A percentile compares a stretch with the other conserved stretches of the same genome.
Conservation (phyloP, 2,113 vertebrate species). For the Theristicus caerulescens region DNA sequence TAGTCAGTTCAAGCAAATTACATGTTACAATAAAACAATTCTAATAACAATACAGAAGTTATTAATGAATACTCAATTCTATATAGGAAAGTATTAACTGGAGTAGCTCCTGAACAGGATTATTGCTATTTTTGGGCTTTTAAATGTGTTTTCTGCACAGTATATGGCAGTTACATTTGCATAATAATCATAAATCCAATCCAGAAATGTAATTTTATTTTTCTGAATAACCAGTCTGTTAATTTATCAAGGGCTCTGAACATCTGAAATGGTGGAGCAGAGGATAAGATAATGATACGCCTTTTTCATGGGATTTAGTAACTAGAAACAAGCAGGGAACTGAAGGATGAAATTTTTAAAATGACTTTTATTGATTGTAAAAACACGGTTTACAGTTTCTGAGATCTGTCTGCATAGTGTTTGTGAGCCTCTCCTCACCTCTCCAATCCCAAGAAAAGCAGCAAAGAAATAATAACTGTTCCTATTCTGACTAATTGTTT, state of each 20-base stretch:
- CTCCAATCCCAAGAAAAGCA: not conserved
- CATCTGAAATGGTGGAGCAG: constrained; percentile 17
- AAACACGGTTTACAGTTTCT: constrained; percentile 10
- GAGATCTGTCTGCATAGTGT: not conserved
- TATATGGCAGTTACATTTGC: constrained; percentile 73
- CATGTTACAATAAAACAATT: constrained; percentile 69
- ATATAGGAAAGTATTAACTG: constrained; percentile 60
- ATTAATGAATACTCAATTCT: constrained; percentile 70
- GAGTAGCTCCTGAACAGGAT: constrained; percentile 64
- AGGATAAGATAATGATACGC: constrained; percentile 27
- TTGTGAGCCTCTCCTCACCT: not conserved
- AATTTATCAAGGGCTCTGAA: constrained; percentile 35
- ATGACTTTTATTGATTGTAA: not conserved
- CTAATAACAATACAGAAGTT: constrained; percentile 66
- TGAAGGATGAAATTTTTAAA: constrained; percentile 2
- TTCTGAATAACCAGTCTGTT: constrained; percentile 61
- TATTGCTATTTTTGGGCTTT: constrained; percentile 50
- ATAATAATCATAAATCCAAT: constrained; percentile 73
- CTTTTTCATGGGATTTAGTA: constrained; percentile 14
- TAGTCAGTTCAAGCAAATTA: constrained; percentile 71
- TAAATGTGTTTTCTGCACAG: constrained; percentile 59
- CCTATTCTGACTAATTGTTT: not conserved
- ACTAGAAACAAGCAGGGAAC: constrained; percentile 16
- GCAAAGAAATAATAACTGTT: not conserved
- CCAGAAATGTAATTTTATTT: constrained; percentile 68